A percentile compares a stretch with the other conserved stretches of the same genome.
Conservation (phyloP, 2,113 vertebrate genomes). For the Bolborhynchus lineola region DNA sequence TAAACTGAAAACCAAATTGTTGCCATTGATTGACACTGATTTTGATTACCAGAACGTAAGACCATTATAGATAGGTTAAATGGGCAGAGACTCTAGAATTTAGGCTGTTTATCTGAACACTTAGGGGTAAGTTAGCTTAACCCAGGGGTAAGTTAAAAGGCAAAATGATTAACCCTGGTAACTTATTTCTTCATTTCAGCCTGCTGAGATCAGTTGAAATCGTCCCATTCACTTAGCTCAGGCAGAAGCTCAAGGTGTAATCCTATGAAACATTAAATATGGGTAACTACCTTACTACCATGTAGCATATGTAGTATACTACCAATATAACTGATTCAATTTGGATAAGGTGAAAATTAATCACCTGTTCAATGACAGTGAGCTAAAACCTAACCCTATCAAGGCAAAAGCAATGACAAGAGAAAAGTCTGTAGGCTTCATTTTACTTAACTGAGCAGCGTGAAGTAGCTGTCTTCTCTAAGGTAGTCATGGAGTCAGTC, state of each 20-base stretch:
- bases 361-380: not conserved
- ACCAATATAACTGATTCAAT: not conserved
- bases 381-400: not conserved
- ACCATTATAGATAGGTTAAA: not conserved
- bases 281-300: not conserved
- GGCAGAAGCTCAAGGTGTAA: not conserved
- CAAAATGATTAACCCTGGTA: not conserved
- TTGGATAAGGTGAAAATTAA: not conserved
- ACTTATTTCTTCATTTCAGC: not conserved
- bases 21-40: not conserved
- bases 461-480: not conserved
- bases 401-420: not conserved
- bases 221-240: not conserved
- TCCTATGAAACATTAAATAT: not conserved
- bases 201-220: not conserved
- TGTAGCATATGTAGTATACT: not conserved
- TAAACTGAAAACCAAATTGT: not conserved
- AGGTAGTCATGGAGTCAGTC: not conserved
- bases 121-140: not conserved
- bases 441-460: not conserved
- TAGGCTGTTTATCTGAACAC: not conserved
- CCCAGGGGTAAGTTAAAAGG: not conserved
- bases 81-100: not conserved
- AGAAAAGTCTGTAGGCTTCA: not conserved
- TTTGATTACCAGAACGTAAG: not conserved